Percentiles rank a stretch among this genome's conserved stretches.
These are phyloP conservation scores for Oreotrochilus melanogaster DNA, from an alignment of 2,113 vertebrate species.

Conservation along the genomic window DNA sequence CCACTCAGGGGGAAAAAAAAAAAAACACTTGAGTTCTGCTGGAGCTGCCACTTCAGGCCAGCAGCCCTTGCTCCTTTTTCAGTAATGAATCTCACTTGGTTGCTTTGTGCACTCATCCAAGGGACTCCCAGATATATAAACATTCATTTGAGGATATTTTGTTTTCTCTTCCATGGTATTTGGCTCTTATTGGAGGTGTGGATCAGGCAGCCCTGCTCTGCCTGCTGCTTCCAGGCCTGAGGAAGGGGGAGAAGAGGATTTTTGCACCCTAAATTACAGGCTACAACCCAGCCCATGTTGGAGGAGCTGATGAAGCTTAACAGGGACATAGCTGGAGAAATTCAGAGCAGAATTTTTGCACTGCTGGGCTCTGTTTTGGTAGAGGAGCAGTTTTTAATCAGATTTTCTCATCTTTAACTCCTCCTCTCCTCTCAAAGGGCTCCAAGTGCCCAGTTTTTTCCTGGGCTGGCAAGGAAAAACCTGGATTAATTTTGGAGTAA, in stretches of 20 bases:
- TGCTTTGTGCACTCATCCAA: neutral
- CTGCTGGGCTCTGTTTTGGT: too few relatives aligned
- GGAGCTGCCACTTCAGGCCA: neutral
- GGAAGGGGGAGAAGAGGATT: neutral
- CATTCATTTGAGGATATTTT: neutral
- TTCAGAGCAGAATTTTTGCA: neutral
- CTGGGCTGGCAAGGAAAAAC: neutral
- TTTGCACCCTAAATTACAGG: fast-evolving
- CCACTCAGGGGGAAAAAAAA: fast-evolving
- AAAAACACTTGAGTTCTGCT: neutral
- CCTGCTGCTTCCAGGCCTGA: neutral
- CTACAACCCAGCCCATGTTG: neutral
- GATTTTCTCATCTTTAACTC: neutral
- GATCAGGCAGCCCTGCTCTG: neutral
- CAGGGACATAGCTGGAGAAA: neutral
- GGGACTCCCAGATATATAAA: neutral
- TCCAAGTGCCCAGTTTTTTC: neutral
- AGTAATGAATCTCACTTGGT: neutral
- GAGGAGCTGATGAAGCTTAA: neutral
- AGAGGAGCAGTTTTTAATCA: neutral
- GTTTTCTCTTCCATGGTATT: neutral
- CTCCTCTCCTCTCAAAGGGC: neutral
- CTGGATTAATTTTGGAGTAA: fast-evolving
- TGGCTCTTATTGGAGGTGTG: neutral
- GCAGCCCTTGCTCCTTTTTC: slow-evolving; percentile 24